These are phyloP conservation scores for Asarcornis scutulata DNA, from an alignment of 2,113 vertebrate species.

Conservation along the genomic window DNA sequence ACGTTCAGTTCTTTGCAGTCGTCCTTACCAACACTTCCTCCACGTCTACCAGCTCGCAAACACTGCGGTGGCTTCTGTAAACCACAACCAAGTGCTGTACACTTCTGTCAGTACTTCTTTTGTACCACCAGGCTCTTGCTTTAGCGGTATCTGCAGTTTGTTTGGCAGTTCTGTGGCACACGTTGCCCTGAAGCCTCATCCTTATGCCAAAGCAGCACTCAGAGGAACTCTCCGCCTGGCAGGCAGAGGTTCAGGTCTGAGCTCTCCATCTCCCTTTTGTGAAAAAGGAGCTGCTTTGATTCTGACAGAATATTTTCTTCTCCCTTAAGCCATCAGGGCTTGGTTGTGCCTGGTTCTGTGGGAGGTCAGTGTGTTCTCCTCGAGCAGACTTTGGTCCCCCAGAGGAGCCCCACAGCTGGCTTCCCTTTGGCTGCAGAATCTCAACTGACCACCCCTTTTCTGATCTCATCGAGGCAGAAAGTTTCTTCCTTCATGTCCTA, in stretches of 20 bases:
- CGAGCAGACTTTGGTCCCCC: neutral
- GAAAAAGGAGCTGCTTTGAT: neutral
- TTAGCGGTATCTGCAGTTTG: neutral
- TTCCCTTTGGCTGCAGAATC: neutral
- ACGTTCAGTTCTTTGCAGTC: neutral
- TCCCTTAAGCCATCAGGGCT: neutral
- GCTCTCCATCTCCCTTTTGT: neutral
- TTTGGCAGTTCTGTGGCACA: neutral
- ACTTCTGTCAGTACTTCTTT: neutral
- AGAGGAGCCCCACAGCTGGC: neutral
- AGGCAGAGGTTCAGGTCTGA: neutral
- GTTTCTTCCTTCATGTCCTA: neutral
- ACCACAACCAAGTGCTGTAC: neutral
- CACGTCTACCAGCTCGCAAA: neutral
- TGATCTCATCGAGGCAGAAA: neutral
- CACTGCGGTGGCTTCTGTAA: neutral
- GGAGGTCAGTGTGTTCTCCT: neutral
- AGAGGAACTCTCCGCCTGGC: neutral
- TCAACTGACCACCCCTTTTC: neutral
- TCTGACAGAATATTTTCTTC: neutral
- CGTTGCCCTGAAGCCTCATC: accelerated
- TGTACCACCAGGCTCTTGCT: neutral
- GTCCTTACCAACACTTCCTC: constrained; percentile 25
- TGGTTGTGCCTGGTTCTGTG: neutral
- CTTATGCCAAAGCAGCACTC: neutral